Conservation (phyloP, 2,888 invertebrate genomes). For the Acleris laterana region DNA sequence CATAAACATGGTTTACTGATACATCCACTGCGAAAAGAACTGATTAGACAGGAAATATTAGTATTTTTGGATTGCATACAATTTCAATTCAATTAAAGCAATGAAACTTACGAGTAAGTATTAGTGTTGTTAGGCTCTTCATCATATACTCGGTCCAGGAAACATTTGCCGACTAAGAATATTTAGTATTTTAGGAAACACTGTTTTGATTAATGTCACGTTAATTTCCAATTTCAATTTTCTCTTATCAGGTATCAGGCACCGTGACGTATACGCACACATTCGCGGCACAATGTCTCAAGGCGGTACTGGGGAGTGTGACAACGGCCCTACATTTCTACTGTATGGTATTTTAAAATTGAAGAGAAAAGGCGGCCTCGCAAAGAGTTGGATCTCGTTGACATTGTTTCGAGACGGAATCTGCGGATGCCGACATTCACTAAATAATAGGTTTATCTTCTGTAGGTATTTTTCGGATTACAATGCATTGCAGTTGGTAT, state of each 20-base stretch:
- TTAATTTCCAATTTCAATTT: constrained; percentile 73
- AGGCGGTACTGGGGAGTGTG: neutral
- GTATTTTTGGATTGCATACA: neutral
- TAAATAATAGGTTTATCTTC: constrained; percentile 49
- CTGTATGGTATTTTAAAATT: constrained; percentile 39
- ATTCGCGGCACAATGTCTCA: neutral
- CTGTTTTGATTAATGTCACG: constrained; percentile 54
- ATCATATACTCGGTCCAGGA: constrained; percentile 51
- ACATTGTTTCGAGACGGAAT: constrained; percentile 43
- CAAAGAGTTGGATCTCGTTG: constrained; percentile 40
- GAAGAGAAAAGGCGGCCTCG: constrained; percentile 23
- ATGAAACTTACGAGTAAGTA: constrained; percentile 49
- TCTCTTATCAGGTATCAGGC: constrained; percentile 55
- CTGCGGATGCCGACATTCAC: constrained; percentile 50
- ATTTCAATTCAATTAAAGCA: neutral
- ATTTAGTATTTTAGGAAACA: constrained; percentile 49
- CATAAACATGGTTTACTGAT: constrained; percentile 11
- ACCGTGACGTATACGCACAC: constrained; percentile 32
- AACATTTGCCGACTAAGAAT: constrained; percentile 50
- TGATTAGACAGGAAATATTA: constrained; percentile 18
- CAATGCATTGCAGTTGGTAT: constrained; percentile 63
- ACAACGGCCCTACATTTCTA: neutral
- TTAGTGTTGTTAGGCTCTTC: constrained; percentile 48
- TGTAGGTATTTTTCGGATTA: constrained; percentile 47
- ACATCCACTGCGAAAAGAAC: constrained; percentile 35